Percentiles rank a stretch among this genome's conserved stretches.
Evolutionary conservation across 37 sponge, comb jelly and placozoan species (phyloP).

Genomic region (Aphrocallistes beatrix): DNA sequence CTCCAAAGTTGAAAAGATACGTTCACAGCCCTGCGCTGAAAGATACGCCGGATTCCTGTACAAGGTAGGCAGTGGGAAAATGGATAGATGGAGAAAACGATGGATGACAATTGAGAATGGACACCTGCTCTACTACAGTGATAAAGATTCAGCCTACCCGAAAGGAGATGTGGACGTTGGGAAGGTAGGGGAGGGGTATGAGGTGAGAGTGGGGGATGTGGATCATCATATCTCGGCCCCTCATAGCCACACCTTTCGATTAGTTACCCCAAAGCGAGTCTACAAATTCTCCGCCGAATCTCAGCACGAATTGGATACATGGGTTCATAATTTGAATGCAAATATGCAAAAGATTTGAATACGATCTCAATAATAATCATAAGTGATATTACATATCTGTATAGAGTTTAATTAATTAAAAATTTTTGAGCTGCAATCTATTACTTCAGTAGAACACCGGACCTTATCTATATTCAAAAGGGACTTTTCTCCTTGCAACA

Average conservation of each 20-base stretch:
- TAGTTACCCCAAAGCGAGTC: not conserved
- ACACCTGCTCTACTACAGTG: not conserved
- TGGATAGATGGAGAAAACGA: not conserved
- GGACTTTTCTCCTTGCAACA: no score
- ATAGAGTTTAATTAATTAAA: no score
- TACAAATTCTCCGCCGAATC: not conserved
- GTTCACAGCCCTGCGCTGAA: not conserved
- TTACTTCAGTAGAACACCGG: no score
- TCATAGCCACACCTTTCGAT: not conserved
- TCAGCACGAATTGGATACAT: not conserved
- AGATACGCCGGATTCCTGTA: not conserved
- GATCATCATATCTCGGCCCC: not conserved
- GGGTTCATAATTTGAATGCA: no score
- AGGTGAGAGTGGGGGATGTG: not conserved
- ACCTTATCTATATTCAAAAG: no score
- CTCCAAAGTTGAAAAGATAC: not conserved
- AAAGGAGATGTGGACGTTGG: not conserved
- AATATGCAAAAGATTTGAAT: no score
- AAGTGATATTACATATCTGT: no score
- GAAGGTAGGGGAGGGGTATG: not conserved
- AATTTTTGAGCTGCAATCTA: no score
- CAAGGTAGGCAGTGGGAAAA: not conserved
- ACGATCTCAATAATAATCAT: no score
- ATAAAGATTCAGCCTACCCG: not conserved
- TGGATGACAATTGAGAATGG: not conserved